Evolutionary conservation across 1,140 invertebrate genomes (phyloP).

Genomic region (Drosophila pandora): DNA sequence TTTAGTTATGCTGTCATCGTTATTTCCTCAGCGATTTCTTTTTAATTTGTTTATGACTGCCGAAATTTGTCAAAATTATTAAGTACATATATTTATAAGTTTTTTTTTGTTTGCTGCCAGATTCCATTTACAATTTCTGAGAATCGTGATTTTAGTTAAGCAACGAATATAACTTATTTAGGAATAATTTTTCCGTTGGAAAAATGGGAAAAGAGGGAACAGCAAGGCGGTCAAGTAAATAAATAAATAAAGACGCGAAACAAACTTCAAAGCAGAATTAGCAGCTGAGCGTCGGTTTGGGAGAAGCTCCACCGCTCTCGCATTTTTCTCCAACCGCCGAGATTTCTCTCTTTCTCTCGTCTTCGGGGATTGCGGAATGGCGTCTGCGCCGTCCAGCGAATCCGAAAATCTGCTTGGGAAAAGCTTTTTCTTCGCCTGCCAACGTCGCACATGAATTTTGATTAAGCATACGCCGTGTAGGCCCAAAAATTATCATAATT

Average conservation of each 20-base stretch:
- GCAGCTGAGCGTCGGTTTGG: constrained; percentile 34
- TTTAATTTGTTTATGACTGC: constrained; percentile 32
- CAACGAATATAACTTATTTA: no score
- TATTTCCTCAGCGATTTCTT: constrained; percentile 25
- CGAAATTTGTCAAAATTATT: constrained; percentile 30
- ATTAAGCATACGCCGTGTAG: constrained; percentile 61
- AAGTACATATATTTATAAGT: constrained; percentile 17
- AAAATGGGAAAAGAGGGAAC: constrained; percentile 21
- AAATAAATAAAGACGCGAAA: constrained; percentile 80
- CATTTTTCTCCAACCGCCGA: background rate
- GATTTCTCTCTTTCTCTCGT: constrained; percentile 1
- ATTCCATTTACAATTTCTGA: constrained; percentile 1
- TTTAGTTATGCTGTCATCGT: constrained; percentile 35
- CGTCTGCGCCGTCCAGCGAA: constrained; percentile 43
- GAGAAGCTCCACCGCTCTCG: constrained; percentile 5
- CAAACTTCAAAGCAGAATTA: constrained; percentile 69
- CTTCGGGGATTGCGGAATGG: constrained; percentile 4
- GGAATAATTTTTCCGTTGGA: background rate
- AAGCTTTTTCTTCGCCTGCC: constrained; percentile 40
- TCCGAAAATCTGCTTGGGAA: constrained; percentile 45
- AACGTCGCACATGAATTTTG: constrained; percentile 52
- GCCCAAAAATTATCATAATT: background rate
- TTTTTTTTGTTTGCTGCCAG: constrained; percentile 14
- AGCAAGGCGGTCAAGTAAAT: constrained; percentile 58
- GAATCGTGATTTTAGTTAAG: background rate